These are phyloP conservation scores for Columbina picui DNA, from an alignment of 2,113 vertebrate genomes.

Conservation along the genomic window DNA sequence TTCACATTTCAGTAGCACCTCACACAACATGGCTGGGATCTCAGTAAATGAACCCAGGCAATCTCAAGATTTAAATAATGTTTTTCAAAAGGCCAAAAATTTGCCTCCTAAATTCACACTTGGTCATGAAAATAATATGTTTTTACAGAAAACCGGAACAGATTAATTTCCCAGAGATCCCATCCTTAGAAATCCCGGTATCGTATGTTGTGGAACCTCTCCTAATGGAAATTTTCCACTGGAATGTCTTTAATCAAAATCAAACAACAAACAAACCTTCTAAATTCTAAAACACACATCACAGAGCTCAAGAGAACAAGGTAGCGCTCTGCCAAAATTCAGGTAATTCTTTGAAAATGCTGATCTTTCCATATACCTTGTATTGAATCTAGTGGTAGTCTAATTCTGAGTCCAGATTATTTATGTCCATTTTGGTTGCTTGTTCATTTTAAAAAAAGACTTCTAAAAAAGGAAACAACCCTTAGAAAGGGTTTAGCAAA, in stretches of 20 bases:
- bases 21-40: not conserved
- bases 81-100: not conserved
- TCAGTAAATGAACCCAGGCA: not conserved
- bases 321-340: not conserved
- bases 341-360: not conserved
- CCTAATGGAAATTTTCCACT: not conserved
- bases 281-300: not conserved
- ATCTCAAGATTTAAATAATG: not conserved
- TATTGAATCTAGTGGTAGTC: not conserved
- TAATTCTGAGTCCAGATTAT: not conserved
- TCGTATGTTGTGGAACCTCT: not conserved
- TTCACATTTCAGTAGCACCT: not conserved
- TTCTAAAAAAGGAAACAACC: no score
- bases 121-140: not conserved
- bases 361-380: not conserved
- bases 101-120: not conserved
- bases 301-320: not conserved
- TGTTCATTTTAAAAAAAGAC: no score
- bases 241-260: not conserved
- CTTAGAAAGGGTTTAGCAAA: not conserved
- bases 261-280: not conserved
- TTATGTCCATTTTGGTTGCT: fast-evolving
- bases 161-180: not conserved
- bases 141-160: not conserved
- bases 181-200: not conserved